These are phyloP conservation scores for Saccostrea echinata DNA, from an alignment of 1,140 invertebrate genomes.

Conservation along the genomic window DNA sequence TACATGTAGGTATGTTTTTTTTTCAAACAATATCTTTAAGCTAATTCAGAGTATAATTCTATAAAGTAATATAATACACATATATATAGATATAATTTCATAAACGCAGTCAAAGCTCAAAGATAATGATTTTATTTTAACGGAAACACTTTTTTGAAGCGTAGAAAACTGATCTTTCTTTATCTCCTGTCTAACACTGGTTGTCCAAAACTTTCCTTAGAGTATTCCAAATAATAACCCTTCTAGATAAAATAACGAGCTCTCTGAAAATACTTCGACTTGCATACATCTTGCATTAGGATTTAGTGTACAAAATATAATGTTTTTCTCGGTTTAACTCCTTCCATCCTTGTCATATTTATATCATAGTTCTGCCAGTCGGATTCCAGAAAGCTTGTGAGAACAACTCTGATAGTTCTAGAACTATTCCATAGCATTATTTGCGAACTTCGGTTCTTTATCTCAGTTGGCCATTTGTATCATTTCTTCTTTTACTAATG, in stretches of 20 bases:
- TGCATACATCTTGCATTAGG: neutral
- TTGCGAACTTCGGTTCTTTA: too few species aligned
- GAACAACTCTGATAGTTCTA: slow-evolving; percentile 81
- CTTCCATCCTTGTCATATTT: slow-evolving; percentile 76
- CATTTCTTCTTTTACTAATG: too few species aligned
- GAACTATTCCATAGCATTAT: slow-evolving; percentile 71
- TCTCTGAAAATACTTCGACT: neutral
- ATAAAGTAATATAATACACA: too few species aligned
- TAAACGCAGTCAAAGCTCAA: too few species aligned
- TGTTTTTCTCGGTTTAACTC: slow-evolving; percentile 55
- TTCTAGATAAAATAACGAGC: neutral
- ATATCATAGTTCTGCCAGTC: slow-evolving; percentile 86
- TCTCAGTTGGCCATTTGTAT: too few species aligned
- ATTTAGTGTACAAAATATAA: slow-evolving; percentile 57
- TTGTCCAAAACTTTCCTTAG: neutral
- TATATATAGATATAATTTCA: too few species aligned
- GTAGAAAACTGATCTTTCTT: too few species aligned
- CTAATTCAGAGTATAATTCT: too few species aligned
- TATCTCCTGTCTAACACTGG: neutral
- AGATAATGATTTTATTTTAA: too few species aligned
- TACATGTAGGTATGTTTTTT: too few species aligned
- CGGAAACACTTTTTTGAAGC: too few species aligned
- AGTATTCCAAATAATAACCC: neutral
- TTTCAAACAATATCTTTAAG: too few species aligned
- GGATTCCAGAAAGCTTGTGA: slow-evolving; percentile 26